Base-by-base conservation (phyloP, 2,888 invertebrate species). In the Eurytoma adleriae region DNA sequence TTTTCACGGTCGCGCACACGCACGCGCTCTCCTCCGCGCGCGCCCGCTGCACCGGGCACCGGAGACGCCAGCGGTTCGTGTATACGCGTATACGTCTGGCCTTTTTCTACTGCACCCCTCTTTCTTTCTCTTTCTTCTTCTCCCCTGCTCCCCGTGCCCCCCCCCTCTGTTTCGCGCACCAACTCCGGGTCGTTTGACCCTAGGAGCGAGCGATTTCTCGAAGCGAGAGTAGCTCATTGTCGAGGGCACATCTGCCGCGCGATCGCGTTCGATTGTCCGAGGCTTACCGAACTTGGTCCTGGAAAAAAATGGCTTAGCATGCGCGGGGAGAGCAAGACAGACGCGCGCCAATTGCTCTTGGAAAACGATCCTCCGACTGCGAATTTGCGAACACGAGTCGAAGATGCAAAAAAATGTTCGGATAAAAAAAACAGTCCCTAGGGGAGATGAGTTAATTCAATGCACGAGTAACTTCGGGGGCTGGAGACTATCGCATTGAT, bases 241-340 rank as follows among this genome's bases (percentile, higher is more conserved):
- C 88, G 88, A 84, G 83, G 85, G 88, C 89, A 90, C 90, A 90
- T 90, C 90, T 90, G 90, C 90, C 88, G 86, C 85, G 84, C 86
- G 87, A 87, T 87, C 86, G 85, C 86, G 82, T 84, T 85, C 90
- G 90, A 90, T 90, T 90, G 90, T 90, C 90, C 89, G 84, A 84
- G 85, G 88, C 87, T 90, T 89, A 88, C 87, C 67, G 86, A 84
- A 87, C 86, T 87, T 83, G 87, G 85, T 87, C 86, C 84, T 86
- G 85, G 85, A 85, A 86, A 87, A 87, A 88, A 86, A 84, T 87
- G 85, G 89, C 87, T 89, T 89, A 87, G 85, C 84, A 84, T 24
- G 24, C n/a, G 84, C 84, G 83, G 84, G 85, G 56, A 64, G 57
- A 24, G 24, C 57, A 56, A 78, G 50, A 77, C 30, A 18, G 14